phyloP scores from a whole-genome alignment of 2,888 invertebrate species.

The Drosophila heteroneura region DNA sequence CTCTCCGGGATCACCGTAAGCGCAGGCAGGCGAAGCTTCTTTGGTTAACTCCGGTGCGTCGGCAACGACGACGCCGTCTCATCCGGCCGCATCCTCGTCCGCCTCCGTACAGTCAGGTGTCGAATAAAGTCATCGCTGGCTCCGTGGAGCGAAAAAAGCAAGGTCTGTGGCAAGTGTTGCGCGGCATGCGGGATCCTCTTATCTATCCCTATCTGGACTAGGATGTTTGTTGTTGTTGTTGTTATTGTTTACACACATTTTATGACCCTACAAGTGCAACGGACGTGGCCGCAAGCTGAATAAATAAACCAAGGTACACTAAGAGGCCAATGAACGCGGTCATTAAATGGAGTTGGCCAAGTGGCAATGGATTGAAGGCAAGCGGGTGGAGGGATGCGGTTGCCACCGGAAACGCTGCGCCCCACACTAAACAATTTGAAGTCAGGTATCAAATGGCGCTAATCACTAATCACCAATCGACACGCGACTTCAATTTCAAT shows the following conservation, averaged over 20 bases:
- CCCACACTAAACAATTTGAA: slow-evolving; percentile 29
- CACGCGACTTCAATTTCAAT: slow-evolving; percentile 72
- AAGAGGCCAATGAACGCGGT: slow-evolving; percentile 49
- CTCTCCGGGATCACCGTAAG: slow-evolving; percentile 46
- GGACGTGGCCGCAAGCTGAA: slow-evolving; percentile 45
- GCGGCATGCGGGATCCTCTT: slow-evolving; percentile 44
- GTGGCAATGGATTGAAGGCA: background rate
- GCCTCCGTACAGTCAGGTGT: slow-evolving; percentile 46
- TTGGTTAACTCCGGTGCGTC: slow-evolving; percentile 58
- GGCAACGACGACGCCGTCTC: slow-evolving; percentile 13
- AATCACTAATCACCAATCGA: slow-evolving; percentile 65
- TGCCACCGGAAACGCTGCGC: slow-evolving; percentile 57
- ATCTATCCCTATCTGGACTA: slow-evolving; percentile 71
- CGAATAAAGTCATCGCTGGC: slow-evolving; percentile 11
- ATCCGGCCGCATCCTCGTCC: slow-evolving; percentile 18
- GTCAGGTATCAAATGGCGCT: slow-evolving; percentile 66
- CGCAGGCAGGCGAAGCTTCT: slow-evolving; percentile 50
- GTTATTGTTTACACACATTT: slow-evolving; percentile 19
- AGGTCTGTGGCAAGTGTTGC: slow-evolving; percentile 60
- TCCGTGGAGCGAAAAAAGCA: slow-evolving; percentile 18
- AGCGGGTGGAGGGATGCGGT: background rate
- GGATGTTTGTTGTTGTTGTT: slow-evolving; percentile 21
- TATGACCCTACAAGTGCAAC: slow-evolving; percentile 38
- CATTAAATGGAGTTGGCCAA: slow-evolving; percentile 5
- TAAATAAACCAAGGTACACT: slow-evolving; percentile 50